Conservation (phyloP, 2,797 vertebrate species). For the Diplodus sargus region DNA sequence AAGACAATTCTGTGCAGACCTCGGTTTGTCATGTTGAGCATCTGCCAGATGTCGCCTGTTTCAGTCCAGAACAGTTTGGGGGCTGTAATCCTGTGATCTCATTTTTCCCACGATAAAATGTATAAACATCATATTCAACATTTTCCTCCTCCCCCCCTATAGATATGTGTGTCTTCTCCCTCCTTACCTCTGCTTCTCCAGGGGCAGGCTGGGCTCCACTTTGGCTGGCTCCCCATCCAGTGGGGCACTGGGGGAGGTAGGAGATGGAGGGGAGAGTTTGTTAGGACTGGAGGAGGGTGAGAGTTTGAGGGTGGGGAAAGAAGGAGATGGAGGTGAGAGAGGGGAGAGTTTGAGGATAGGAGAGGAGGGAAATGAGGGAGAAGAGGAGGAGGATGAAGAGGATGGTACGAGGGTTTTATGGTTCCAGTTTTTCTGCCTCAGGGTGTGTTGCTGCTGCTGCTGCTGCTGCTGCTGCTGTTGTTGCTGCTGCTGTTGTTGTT, state of each 20-base stretch:
- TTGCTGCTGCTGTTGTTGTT: conserved; percentile 44
- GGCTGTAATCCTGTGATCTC: neutral
- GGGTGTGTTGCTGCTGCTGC: conserved; percentile 76
- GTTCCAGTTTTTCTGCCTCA: conserved; percentile 93
- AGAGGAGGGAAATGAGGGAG: conserved; percentile 75
- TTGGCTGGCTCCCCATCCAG: conserved; percentile 82
- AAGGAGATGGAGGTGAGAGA: conserved; percentile 66
- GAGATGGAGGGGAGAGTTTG: conserved; percentile 71
- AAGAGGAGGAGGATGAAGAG: conserved; percentile 68
- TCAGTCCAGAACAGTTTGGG: neutral
- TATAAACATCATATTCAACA: neutral
- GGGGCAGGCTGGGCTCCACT: conserved; percentile 88
- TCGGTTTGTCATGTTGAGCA: neutral
- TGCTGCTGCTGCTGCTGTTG: conserved; percentile 54
- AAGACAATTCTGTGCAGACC: too few species aligned
- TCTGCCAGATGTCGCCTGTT: neutral
- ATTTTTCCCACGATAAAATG: neutral
- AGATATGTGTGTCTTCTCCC: neutral
- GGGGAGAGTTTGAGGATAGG: conserved; percentile 78
- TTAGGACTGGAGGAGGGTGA: conserved; percentile 62
- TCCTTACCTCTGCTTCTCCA: conserved; percentile 95
- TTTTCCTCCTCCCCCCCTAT: neutral
- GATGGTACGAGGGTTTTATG: conserved; percentile 87
- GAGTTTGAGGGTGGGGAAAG: conserved; percentile 66
- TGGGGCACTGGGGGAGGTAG: conserved; percentile 61